phyloP scores from a whole-genome alignment of 2,113 vertebrate species.

The Cololabis saira region DNA sequence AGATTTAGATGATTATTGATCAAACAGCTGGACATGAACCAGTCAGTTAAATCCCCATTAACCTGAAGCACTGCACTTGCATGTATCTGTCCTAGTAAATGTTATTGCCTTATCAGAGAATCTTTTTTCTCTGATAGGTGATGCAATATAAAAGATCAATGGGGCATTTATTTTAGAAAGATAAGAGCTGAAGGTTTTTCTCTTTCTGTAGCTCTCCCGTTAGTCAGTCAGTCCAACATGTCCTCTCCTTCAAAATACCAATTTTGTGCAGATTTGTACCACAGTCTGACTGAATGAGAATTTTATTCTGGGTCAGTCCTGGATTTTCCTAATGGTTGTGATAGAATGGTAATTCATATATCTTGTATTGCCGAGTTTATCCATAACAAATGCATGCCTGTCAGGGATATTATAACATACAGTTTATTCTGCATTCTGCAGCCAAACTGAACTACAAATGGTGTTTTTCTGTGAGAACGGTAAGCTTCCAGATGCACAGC shows the following conservation, averaged over 20 bases:
- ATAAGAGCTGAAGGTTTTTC: slow-evolving; percentile 12
- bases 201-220: not conserved
- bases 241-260: not conserved
- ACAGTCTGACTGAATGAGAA: not conserved
- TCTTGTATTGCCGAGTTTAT: not conserved
- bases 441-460: too few relatives aligned
- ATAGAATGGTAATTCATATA: slow-evolving; percentile 2
- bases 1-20: slow-evolving; percentile 48
- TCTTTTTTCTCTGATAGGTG: slow-evolving; percentile 5
- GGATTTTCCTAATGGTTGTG: not conserved
- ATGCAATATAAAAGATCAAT: slow-evolving; percentile 3
- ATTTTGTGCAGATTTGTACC: not conserved
- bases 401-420: not conserved
- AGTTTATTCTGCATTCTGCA: too few relatives aligned
- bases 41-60: not conserved
- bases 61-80: not conserved
- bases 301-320: not conserved
- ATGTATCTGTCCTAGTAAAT: not conserved
- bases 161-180: not conserved
- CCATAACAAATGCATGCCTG: not conserved
- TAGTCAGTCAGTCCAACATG: slow-evolving; percentile 15
- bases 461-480: too few relatives aligned
- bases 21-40: slow-evolving; percentile 33
- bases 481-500: too few relatives aligned
- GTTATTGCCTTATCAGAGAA: not conserved